Evolutionary conservation across 2,113 vertebrate species (phyloP).

Genomic region (Aptenodytes forsteri): DNA sequence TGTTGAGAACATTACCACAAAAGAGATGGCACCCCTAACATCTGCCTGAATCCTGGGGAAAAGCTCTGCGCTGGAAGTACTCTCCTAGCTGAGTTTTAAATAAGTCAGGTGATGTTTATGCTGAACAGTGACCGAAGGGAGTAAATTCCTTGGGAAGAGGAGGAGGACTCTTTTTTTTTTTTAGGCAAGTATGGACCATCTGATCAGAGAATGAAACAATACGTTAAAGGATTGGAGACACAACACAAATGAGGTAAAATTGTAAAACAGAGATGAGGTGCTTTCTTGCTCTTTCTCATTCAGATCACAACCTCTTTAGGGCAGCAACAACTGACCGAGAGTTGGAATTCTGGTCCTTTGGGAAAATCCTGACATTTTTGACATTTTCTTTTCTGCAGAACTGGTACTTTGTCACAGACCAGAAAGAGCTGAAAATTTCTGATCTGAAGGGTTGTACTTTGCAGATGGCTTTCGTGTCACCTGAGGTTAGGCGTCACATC

Average conservation of each 20-base stretch:
- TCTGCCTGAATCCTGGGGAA: not conserved
- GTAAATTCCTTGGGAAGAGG: not conserved
- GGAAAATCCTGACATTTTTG: not conserved
- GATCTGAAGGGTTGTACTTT: not conserved
- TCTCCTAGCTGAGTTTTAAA: not conserved
- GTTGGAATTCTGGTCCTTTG: not conserved
- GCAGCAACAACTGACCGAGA: not conserved
- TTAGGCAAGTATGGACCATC: not conserved
- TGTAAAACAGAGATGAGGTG: not conserved
- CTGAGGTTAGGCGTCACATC: not conserved
- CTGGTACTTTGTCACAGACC: not conserved
- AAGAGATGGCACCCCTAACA: not conserved
- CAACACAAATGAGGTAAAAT: not conserved
- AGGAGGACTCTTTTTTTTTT: not conserved
- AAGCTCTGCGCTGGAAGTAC: not conserved
- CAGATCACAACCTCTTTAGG: not conserved
- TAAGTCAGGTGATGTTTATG: fast-evolving
- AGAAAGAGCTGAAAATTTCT: not conserved
- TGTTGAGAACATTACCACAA: not conserved
- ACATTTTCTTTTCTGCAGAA: not conserved
- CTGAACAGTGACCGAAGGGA: not conserved
- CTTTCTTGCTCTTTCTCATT: not conserved
- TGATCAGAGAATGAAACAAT: not conserved
- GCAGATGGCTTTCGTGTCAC: not conserved
- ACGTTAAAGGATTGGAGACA: not conserved